Evolutionary conservation across 1,140 invertebrate species (phyloP), one percentile per base, ranked within the genome.

Genomic region (Zaprionus inermis): DNA sequence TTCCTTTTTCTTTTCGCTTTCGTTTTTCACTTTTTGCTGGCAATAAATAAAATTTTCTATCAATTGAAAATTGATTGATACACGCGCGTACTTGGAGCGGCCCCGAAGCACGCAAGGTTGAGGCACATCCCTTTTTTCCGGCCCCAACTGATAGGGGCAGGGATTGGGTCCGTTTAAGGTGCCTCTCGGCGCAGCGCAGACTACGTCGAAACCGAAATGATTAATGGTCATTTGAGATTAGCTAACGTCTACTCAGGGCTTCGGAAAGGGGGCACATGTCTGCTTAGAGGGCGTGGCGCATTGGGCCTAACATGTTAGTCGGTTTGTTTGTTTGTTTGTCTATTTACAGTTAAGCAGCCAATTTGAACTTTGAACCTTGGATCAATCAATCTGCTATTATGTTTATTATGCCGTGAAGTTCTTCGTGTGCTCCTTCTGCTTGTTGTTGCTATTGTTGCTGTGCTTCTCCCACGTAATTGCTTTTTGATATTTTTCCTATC

Each of bases 51-150:
- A 79, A 76, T 78, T 89, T 68, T 72, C 79, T 90, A 90, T 88
- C 82, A 90, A 90, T 91, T 90, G 79, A 75, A 90, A 90, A 90
- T 90, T 90, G 86, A 90, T 90, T 90, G 86, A 82, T 90, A 81
- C 81, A 90, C 76, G 70, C 76, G 14, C 56, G 60, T 72, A 66
- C 73, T 76, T 72, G 41, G 63, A 22, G 22, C 22, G 24, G 59
- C 5, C 38, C 2, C 32, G 28, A n/a, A 57, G 51, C 28, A 12
- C 16, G 30, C 57, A 49, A 44, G 38, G n/a, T 44, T 18, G 2
- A 16, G 38, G n/a, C 49, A 70, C 52, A 60, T 28, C 36, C 57
- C 32, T 55, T 46, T 66, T 41, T 55, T 18, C 12, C 0, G 16
- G 5, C 1, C 6, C 14, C 14, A n/a, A 1, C 5, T n/a, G n/a